These are phyloP conservation scores for Tympanoctomys barrerae DNA, from an alignment of 2,797 vertebrate genomes.

Conservation along the genomic window DNA sequence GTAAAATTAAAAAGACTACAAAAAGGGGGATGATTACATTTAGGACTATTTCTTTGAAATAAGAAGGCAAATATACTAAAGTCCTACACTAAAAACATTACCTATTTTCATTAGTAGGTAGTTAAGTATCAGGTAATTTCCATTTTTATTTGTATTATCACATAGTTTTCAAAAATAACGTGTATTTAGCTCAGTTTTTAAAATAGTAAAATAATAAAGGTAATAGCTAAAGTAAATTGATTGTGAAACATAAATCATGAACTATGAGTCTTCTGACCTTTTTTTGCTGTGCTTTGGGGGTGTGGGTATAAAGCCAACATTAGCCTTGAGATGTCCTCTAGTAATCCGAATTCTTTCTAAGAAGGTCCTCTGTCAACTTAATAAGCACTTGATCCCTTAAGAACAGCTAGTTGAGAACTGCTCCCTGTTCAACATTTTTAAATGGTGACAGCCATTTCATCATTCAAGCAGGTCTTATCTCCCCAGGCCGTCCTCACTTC, in stretches of 20 bases:
- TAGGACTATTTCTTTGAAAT: conserved; percentile 9
- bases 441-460: neutral
- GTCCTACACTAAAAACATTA: neutral
- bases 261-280: neutral
- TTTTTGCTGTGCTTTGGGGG: neutral
- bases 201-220: neutral
- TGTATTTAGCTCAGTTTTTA: neutral
- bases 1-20: conserved; percentile 14
- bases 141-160: conserved; percentile 33
- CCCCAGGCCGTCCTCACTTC: no score
- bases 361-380: neutral
- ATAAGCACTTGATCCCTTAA: neutral
- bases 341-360: conserved; percentile 11
- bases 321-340: neutral
- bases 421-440: neutral
- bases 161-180: neutral
- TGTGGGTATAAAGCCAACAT: neutral
- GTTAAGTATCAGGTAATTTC: neutral
- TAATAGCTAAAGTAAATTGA: neutral
- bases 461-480: neutral
- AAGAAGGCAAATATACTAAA: conserved; percentile 20
- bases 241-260: conserved; percentile 5
- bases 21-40: neutral
- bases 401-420: neutral
- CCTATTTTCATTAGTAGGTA: neutral